phyloP scores from a whole-genome alignment of 2,797 vertebrate genomes.

The Megalops cyprinoides region DNA sequence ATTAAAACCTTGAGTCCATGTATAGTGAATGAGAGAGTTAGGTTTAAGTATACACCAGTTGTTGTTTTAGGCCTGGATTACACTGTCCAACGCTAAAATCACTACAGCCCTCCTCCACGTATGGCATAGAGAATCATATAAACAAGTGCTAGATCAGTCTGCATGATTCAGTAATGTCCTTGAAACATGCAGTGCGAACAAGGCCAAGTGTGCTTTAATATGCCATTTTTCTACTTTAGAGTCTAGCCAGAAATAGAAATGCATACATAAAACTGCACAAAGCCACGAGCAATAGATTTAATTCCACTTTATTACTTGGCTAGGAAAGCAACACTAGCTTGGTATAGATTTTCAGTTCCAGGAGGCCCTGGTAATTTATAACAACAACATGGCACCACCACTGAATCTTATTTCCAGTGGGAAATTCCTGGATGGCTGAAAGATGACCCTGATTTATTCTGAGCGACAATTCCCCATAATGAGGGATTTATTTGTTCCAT shows the following conservation, averaged over 20 bases:
- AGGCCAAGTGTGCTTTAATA: not conserved
- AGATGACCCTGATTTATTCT: constrained; percentile 41
- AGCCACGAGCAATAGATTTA: not conserved
- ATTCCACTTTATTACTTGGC: not conserved
- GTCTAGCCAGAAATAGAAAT: not conserved
- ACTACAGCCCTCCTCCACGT: not conserved
- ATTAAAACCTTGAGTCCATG: constrained; percentile 1
- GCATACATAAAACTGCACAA: not conserved
- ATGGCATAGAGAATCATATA: not conserved
- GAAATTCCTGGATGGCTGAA: constrained; percentile 26
- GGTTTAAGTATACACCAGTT: not conserved
- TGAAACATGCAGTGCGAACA: not conserved
- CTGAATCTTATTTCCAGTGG: not conserved
- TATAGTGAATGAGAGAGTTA: not conserved
- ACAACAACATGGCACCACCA: constrained; percentile 4
- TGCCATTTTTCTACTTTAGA: not conserved
- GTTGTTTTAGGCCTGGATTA: constrained; percentile 3
- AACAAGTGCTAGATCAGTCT: not conserved
- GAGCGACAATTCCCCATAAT: constrained; percentile 15
- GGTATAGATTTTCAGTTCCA: not conserved
- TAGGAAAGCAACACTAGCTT: not conserved
- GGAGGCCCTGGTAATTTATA: not conserved
- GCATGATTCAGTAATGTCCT: not conserved
- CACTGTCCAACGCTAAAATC: not conserved
- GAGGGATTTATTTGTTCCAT: constrained; percentile 41